Evolutionary conservation across 2,113 vertebrate species (phyloP).

Genomic region (Trematomus loennbergii): DNA sequence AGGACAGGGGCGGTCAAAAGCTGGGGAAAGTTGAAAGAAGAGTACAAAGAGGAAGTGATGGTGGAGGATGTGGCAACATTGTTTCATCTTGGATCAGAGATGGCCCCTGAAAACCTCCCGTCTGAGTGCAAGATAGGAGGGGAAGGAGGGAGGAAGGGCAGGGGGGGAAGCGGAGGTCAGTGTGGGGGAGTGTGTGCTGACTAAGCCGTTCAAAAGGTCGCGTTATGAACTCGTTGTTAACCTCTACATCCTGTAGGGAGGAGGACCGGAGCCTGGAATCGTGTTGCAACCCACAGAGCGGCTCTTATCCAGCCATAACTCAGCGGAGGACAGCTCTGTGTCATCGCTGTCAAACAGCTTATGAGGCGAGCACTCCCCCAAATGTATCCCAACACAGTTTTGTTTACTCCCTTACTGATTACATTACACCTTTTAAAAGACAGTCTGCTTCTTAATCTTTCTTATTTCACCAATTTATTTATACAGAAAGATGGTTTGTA

Average conservation of each 20-base stretch:
- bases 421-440: slow-evolving; percentile 43
- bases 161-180: slow-evolving; percentile 55
- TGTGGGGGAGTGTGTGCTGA: slow-evolving; percentile 67
- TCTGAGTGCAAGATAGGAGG: slow-evolving; percentile 50
- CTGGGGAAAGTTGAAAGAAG: slow-evolving; percentile 15
- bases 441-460: slow-evolving; percentile 6
- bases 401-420: slow-evolving; percentile 47
- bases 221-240: slow-evolving; percentile 71
- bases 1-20: slow-evolving; percentile 35
- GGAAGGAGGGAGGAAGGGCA: too few relatives aligned
- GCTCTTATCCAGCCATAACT: slow-evolving; percentile 68
- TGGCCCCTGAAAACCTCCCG: slow-evolving; percentile 33
- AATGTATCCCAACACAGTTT: slow-evolving; percentile 11
- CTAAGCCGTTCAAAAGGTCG: slow-evolving; percentile 71
- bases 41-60: slow-evolving; percentile 52
- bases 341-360: slow-evolving; percentile 43
- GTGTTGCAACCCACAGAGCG: slow-evolving; percentile 46
- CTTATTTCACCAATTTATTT: slow-evolving; percentile 1
- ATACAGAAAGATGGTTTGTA: slow-evolving; percentile 13
- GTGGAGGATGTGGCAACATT: slow-evolving; percentile 34
- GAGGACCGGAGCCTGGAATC: slow-evolving; percentile 68
- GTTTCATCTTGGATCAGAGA: slow-evolving; percentile 61
- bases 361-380: slow-evolving; percentile 6
- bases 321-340: slow-evolving; percentile 60
- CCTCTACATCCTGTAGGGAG: slow-evolving; percentile 72